Percentiles rank a stretch among this genome's conserved stretches.
Conservation (phyloP, 2,888 invertebrate genomes). For the Dinocampus coccinellae region DNA sequence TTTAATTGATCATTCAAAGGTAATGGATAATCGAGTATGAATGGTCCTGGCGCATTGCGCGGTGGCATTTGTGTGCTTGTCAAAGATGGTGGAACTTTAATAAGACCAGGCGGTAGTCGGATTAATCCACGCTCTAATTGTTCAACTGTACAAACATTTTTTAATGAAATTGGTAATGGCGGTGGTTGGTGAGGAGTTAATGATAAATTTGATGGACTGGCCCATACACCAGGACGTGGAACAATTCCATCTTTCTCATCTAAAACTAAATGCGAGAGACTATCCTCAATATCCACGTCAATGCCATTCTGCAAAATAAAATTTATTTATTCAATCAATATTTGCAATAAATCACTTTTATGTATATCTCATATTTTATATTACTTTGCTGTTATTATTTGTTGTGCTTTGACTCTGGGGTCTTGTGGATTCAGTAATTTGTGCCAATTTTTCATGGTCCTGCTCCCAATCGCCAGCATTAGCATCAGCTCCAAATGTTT, state of each 20-base stretch:
- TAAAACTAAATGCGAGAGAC: slow-evolving; percentile 73
- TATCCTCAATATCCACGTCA: slow-evolving; percentile 70
- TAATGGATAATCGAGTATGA: slow-evolving; percentile 54
- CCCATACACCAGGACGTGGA: slow-evolving; percentile 71
- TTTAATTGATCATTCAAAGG: slow-evolving; percentile 52
- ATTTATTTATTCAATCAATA: neutral
- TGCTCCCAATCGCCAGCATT: slow-evolving; percentile 80
- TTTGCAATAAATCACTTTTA: neutral
- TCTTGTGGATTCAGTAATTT: slow-evolving; percentile 72
- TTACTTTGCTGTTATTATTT: slow-evolving; percentile 36
- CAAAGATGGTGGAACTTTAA: slow-evolving; percentile 52
- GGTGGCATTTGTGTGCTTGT: slow-evolving; percentile 54
- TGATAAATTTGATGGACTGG: slow-evolving; percentile 63
- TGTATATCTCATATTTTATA: slow-evolving; percentile 30
- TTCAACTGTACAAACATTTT: slow-evolving; percentile 81
- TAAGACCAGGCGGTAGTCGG: slow-evolving; percentile 63
- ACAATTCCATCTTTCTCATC: slow-evolving; percentile 72
- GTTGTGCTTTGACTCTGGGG: slow-evolving; percentile 50
- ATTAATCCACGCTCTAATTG: slow-evolving; percentile 80
- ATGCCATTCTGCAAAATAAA: slow-evolving; percentile 40
- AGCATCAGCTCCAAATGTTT: slow-evolving; percentile 88
- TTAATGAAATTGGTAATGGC: slow-evolving; percentile 61
- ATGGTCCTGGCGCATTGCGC: slow-evolving; percentile 51
- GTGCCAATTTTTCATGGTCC: slow-evolving; percentile 79
- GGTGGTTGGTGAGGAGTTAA: slow-evolving; percentile 50